Base-by-base conservation (phyloP, 2,113 vertebrate genomes). In the Dipodomys merriami region DNA sequence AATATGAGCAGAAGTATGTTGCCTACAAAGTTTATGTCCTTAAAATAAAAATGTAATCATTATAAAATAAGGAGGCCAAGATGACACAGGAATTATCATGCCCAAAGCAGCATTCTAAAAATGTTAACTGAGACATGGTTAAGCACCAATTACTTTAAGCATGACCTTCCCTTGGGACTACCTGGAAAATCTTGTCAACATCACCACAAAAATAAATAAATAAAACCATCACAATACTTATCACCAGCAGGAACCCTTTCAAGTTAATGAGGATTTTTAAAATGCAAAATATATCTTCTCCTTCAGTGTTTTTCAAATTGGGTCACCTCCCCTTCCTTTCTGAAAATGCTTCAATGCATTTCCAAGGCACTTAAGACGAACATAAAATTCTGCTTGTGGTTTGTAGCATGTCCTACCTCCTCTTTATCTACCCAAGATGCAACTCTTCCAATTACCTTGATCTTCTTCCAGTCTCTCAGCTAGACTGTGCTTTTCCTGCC, bases 21-120 rank as follows among this genome's bases (percentile, higher is more conserved):
- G 79, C 68, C 29, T 89, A 35, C 8, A 57, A 83, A 81, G 11
- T 44, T 29, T 73, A 87, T 69, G 49, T 77, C 46, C 69, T 62
- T 74, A 88, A 96, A 91, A 95, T 82, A 94, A 93, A 96, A 93
- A 76, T 78, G 15, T 20, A 80, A 79, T 94, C 82, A 88, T 22
- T 44, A 30, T 72, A 77, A 76, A 89, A 78, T 27, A 77, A 49
- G 35, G 5, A 49, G 79, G 78, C 76, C 62, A n/a, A 25, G 44
- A 74, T 16, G 79, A 65, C 44, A 84, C 6, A 30, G 5, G 67
- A 87, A 91, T 86, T 81, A 78, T 73, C 30, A 69, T 29, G 84
- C 30, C 62, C 49, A 82, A 91, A 92, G 57, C 35, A 94, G 64
- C 18, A 73, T 91, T 92, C 57, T 95, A 81, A 82, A 96, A 94